Evolutionary conservation across 2,888 invertebrate genomes (phyloP).

Genomic region (Synanthedon myopaeformis): DNA sequence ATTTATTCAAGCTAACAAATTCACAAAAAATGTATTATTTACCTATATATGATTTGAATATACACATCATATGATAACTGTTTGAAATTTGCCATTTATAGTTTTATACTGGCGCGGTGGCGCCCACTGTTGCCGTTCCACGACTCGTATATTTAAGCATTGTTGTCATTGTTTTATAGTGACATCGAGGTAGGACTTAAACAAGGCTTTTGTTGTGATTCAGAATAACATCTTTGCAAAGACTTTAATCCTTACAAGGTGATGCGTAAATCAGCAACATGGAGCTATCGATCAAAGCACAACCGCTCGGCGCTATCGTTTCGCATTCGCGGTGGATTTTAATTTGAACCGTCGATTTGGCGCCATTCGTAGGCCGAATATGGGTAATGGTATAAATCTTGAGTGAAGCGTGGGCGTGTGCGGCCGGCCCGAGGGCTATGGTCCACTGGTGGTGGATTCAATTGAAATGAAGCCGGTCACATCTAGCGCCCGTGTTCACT

Average conservation of each 20-base stretch:
- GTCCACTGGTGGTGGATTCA: slow-evolving; percentile 25
- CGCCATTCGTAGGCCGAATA: slow-evolving; percentile 64
- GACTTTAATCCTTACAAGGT: slow-evolving; percentile 30
- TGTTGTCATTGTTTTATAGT: no score
- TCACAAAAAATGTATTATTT: background rate
- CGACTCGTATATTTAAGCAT: no score
- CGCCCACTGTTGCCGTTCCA: no score
- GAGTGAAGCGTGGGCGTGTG: slow-evolving; percentile 39
- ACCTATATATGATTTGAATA: background rate
- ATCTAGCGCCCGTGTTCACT: slow-evolving; percentile 37
- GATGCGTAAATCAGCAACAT: slow-evolving; percentile 50
- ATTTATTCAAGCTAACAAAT: no score
- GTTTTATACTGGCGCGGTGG: no score
- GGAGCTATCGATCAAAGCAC: slow-evolving; percentile 50
- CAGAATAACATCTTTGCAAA: no score
- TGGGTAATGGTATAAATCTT: slow-evolving; percentile 69
- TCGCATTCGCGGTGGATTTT: slow-evolving; percentile 56
- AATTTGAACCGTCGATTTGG: slow-evolving; percentile 65
- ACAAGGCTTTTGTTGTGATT: no score
- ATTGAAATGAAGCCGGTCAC: slow-evolving; percentile 48
- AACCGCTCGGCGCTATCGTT: slow-evolving; percentile 36
- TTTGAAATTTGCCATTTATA: no score
- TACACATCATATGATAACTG: no score
- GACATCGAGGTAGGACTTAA: no score
- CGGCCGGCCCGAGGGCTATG: slow-evolving; percentile 34